Evolutionary conservation across 2,888 invertebrate species (phyloP).

Genomic region (Callosobruchus maculatus): DNA sequence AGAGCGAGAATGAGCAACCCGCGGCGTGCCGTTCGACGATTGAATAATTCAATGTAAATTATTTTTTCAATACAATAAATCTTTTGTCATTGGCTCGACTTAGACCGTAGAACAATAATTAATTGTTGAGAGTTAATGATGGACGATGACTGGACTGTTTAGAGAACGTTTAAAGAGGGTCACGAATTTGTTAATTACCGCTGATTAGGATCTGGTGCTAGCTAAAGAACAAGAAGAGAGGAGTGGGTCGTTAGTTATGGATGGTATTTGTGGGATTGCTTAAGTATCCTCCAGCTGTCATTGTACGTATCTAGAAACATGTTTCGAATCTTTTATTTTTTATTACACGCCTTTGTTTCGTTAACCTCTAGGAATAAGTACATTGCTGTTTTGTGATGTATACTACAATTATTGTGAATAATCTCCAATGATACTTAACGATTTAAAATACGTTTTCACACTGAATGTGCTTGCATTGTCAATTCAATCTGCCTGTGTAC

Average conservation of each 20-base stretch:
- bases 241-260: not conserved
- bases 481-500: no score
- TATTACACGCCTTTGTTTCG: not conserved
- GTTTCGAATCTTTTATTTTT: not conserved
- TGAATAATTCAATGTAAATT: slow-evolving; percentile 47
- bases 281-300: not conserved
- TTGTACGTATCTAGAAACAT: not conserved
- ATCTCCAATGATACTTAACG: no score
- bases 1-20: slow-evolving; percentile 35
- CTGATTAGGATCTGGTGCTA: slow-evolving; percentile 39
- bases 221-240: not conserved
- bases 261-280: not conserved
- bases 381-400: no score
- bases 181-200: slow-evolving; percentile 50
- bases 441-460: no score
- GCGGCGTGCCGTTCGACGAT: slow-evolving; percentile 34
- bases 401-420: no score
- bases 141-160: slow-evolving; percentile 47
- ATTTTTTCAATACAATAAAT: slow-evolving; percentile 48
- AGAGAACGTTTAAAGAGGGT: slow-evolving; percentile 45
- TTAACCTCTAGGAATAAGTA: not conserved
- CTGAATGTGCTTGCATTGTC: no score
- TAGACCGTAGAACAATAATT: slow-evolving; percentile 45
- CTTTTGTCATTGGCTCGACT: slow-evolving; percentile 44
- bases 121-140: slow-evolving; percentile 48